These are phyloP conservation scores for Mizuhopecten yessoensis DNA, from an alignment of 1,140 invertebrate species.

Conservation along the genomic window DNA sequence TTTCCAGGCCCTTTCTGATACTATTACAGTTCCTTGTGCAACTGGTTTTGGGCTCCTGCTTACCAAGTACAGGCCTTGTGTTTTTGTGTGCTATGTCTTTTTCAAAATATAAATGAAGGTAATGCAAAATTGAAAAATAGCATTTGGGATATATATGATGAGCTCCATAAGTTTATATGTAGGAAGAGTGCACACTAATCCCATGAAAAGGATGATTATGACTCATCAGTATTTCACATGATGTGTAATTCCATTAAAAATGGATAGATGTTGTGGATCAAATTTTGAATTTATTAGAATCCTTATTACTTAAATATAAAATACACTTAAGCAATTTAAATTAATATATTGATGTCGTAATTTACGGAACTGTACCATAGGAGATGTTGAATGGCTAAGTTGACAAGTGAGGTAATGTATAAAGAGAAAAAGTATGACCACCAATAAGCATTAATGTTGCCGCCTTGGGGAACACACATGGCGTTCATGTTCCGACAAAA, in stretches of 20 bases:
- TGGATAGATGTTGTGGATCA: not conserved
- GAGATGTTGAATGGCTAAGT: not conserved
- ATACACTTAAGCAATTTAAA: not conserved
- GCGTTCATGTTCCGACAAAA: not conserved
- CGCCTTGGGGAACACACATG: conserved; percentile 30
- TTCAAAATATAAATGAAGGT: no score
- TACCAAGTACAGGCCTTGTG: no score
- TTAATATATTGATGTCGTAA: not conserved
- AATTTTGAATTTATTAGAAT: not conserved
- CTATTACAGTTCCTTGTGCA: no score
- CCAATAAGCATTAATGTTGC: not conserved
- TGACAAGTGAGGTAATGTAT: not conserved
- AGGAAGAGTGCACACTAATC: no score
- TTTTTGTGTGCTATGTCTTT: no score
- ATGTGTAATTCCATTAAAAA: not conserved
- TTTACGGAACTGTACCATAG: not conserved
- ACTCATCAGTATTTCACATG: not conserved
- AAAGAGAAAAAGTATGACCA: conserved; percentile 10
- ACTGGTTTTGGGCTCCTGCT: no score
- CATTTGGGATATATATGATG: no score
- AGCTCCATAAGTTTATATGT: no score
- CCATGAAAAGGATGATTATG: no score
- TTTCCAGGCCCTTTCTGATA: no score
- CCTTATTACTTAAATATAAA: not conserved
- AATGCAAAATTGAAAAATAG: no score